phyloP scores from a whole-genome alignment of 30 jellyfish, hydroid and myxozoan genomes.

The Sanderia malayensis region DNA sequence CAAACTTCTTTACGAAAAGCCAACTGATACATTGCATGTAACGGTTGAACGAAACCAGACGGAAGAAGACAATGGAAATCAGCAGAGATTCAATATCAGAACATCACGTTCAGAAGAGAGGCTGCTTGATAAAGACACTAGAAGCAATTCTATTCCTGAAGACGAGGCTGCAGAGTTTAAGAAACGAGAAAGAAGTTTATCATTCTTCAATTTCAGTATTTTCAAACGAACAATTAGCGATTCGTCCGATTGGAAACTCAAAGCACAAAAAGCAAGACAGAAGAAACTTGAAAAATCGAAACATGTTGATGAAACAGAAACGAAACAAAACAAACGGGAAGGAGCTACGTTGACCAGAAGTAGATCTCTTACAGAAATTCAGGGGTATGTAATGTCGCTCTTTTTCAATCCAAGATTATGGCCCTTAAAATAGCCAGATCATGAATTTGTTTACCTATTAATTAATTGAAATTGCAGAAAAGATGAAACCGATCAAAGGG shows the following conservation, averaged over 20 bases:
- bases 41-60: conserved; percentile 49
- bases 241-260: conserved; percentile 35
- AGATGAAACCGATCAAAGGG: conserved; percentile 25
- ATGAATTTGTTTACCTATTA: no score
- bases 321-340: not conserved
- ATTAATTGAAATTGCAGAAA: conserved; percentile 28
- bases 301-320: not conserved
- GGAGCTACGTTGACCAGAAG: conserved; percentile 19
- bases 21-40: conserved; percentile 56
- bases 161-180: conserved; percentile 8
- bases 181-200: conserved; percentile 50
- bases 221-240: conserved; percentile 75
- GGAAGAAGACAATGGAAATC: not conserved
- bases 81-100: conserved; percentile 5
- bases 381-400: no score
- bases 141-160: not conserved
- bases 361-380: conserved; percentile 38
- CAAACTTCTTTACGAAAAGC: conserved; percentile 36
- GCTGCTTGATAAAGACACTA: conserved; percentile 1
- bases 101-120: conserved; percentile 20
- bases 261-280: conserved; percentile 36
- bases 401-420: no score
- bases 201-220: conserved; percentile 80
- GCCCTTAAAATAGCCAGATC: no score
- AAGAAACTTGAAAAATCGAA: conserved; percentile 25